A percentile compares a stretch with the other conserved stretches of the same genome.
phyloP scores from a whole-genome alignment of 2,113 vertebrate genomes.

The Notarius lentiginosus region DNA sequence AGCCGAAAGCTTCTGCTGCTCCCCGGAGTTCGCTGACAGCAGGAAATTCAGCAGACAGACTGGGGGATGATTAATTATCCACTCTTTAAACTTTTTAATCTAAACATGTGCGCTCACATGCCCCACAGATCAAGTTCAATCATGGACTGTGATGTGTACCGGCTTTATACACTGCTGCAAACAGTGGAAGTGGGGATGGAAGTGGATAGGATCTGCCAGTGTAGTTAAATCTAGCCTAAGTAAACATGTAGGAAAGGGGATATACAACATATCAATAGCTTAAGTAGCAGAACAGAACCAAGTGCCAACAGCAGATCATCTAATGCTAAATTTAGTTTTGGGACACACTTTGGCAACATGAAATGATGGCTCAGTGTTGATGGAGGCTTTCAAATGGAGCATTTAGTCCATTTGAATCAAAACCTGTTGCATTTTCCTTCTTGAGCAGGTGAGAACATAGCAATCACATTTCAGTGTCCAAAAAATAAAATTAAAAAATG shows the following conservation, averaged over 20 bases:
- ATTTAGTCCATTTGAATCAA: neutral
- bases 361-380: neutral
- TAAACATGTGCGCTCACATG: slow-evolving; percentile 16
- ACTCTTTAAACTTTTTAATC: slow-evolving; percentile 24
- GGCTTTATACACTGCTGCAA: neutral
- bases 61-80: slow-evolving; percentile 34
- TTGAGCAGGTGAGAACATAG: neutral
- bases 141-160: neutral
- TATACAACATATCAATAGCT: neutral
- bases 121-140: slow-evolving; percentile 19
- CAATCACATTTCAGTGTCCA: neutral
- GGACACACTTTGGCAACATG: neutral
- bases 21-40: slow-evolving; percentile 6
- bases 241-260: neutral
- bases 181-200: neutral
- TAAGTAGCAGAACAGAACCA: neutral
- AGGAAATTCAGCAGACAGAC: slow-evolving; percentile 30
- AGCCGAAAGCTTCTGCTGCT: neutral
- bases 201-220: neutral
- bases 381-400: neutral
- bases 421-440: neutral
- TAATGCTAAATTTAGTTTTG: slow-evolving; percentile 8
- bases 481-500: neutral
- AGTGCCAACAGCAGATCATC: neutral
- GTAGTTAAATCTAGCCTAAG: neutral